A percentile compares a stretch with the other conserved stretches of the same genome.
phyloP scores from a whole-genome alignment of 2,113 vertebrate species.

The Chlamydotis undulata region DNA sequence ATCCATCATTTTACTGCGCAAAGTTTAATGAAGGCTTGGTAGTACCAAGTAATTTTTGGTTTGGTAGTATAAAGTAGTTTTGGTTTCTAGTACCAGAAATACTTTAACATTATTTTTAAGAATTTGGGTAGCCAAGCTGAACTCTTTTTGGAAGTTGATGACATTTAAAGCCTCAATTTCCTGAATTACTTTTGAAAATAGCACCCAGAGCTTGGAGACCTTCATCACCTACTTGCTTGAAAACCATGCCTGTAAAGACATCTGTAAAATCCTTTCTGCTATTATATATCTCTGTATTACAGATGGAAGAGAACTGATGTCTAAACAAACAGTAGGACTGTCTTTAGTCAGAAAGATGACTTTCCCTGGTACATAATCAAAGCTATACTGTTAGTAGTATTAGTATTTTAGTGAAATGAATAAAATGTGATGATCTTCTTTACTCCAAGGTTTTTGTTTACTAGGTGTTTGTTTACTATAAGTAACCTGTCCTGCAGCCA shows the following conservation, averaged over 20 bases:
- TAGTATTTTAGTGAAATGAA: neutral
- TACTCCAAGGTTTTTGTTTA: neutral
- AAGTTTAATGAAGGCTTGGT: neutral
- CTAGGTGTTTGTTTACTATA: neutral
- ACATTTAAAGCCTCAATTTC: neutral
- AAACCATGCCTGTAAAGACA: neutral
- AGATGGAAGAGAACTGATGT: neutral
- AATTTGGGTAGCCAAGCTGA: neutral
- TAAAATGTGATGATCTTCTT: neutral
- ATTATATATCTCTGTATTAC: neutral
- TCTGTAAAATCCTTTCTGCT: neutral
- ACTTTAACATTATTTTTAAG: neutral
- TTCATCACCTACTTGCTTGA: neutral
- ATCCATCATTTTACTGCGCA: neutral
- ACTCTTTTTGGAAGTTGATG: neutral
- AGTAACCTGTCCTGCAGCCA: neutral
- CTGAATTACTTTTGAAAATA: neutral
- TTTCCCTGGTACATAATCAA: slow-evolving; percentile 33
- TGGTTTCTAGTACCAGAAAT: neutral
- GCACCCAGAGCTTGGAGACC: neutral
- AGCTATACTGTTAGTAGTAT: neutral
- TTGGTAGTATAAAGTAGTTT: neutral
- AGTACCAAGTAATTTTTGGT: neutral
- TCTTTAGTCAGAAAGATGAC: neutral
- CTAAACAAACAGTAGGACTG: slow-evolving; percentile 40